These are phyloP conservation scores for Dendropsophus ebraccatus DNA, from an alignment of 2,113 vertebrate species.

Conservation along the genomic window DNA sequence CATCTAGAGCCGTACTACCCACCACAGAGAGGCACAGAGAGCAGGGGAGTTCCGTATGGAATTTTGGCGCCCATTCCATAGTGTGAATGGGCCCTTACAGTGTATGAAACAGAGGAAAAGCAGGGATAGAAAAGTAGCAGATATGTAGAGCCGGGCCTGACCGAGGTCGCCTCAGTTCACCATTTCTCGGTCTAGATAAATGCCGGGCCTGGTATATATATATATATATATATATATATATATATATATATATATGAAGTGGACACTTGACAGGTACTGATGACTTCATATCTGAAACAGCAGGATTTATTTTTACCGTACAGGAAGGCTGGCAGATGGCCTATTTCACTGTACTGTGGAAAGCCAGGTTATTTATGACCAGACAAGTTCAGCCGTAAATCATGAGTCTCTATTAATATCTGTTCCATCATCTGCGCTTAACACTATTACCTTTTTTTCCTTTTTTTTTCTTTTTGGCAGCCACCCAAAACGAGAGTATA, in stretches of 20 bases:
- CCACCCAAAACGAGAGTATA: neutral
- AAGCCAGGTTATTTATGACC: constrained; percentile 28
- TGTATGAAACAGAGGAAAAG: too few relatives aligned
- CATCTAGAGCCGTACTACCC: too few relatives aligned
- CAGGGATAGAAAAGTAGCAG: too few relatives aligned
- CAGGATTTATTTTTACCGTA: neutral
- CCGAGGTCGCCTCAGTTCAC: neutral
- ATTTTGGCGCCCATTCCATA: too few relatives aligned
- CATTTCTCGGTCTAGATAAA: neutral
- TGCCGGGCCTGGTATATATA: neutral
- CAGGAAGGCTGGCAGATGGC: neutral
- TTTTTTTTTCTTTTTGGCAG: neutral
- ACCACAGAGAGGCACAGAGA: too few relatives aligned
- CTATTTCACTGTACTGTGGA: constrained; percentile 8
- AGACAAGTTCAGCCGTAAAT: constrained; percentile 17
- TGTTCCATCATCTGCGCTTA: neutral
- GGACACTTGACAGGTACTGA: neutral
- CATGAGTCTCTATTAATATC: constrained; percentile 13
- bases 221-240: too few relatives aligned
- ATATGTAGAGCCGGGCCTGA: neutral
- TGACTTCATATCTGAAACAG: constrained; percentile 15
- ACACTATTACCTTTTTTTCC: neutral
- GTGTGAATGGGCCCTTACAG: too few relatives aligned
- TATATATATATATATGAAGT: neutral
- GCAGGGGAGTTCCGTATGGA: too few relatives aligned